phyloP scores from a whole-genome alignment of 2,113 vertebrate genomes.

The Carassius auratus region DNA sequence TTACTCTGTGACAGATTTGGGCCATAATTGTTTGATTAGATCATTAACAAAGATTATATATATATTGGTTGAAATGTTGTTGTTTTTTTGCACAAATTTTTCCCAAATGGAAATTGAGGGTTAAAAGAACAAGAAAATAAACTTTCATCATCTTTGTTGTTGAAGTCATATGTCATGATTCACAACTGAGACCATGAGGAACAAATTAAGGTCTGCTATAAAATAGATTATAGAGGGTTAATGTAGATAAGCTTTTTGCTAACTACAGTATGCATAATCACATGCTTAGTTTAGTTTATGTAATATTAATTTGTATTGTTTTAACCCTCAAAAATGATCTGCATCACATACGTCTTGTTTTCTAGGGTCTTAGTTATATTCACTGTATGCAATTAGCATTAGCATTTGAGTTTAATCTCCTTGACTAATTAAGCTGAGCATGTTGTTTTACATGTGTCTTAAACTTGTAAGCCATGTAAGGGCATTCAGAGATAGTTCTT shows the following conservation, averaged over 20 bases:
- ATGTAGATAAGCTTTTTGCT: neutral
- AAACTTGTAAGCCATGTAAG: neutral
- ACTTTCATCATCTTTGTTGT: no score
- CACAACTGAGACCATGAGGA: no score
- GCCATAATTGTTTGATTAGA: no score
- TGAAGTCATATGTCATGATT: no score
- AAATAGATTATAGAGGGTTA: no score
- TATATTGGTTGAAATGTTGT: no score
- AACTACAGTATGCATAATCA: neutral
- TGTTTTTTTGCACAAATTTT: no score
- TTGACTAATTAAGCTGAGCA: constrained; percentile 14
- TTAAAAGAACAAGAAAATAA: no score
- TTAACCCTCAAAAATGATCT: neutral
- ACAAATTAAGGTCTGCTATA: no score
- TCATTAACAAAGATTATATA: neutral
- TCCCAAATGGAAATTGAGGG: no score
- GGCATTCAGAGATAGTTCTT: neutral
- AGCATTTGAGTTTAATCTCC: neutral
- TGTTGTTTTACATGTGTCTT: neutral
- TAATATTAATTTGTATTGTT: neutral
- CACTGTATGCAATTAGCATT: neutral
- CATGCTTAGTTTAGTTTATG: neutral
- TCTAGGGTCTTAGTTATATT: neutral
- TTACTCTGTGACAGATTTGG: no score
- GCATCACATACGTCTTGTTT: neutral